Base-by-base conservation (phyloP, 2,113 vertebrate genomes). In the Takifugu bimaculatus region DNA sequence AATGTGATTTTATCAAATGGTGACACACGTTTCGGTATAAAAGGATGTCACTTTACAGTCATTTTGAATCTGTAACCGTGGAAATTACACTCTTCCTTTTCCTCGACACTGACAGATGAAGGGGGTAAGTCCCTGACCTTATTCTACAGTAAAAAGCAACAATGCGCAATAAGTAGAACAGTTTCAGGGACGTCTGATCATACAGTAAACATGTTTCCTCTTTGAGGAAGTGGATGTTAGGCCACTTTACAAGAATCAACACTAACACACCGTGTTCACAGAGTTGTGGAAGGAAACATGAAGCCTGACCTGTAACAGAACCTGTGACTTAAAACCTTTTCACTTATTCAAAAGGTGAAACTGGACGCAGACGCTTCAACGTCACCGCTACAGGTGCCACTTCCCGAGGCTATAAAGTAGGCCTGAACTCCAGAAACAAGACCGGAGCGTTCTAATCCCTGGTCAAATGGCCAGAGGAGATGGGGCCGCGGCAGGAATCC, bases 21-120 rank as follows among this genome's bases (percentile, higher is more conserved):
- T 32, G 29, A 29, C 28, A 29, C 3, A 11, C 13, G 44, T 15
- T 48, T 5, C 4, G 4, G 14, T n/a, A n/a, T n/a, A 14, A 5
- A 13, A 48, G 13, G 15, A n/a, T n/a, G 14, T n/a, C 15, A 6
- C 45, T 48, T 48, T 48, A 54, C 45, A 2, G 63, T 60, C 10
- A 32, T 15, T 50, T 50, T 4, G 51, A 55, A 61, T 39, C 29
- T 63, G 15, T 70, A 59, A 72, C 10, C 42, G 4, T 72, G 75
- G 83, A 84, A 64, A 70, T 80, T 88, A 79, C 78, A 27, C 47
- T 65, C 9, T 39, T 39, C 49, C 61, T 54, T 78, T 83, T 87
- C 79, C 70, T 78, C 44, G 66, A 52, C 70, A 61, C 58, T 79
- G 80, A 82, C 76, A 79, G 70, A 14, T 11, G 5, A 65, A 50